A percentile compares a stretch with the other conserved stretches of the same genome.
These are phyloP conservation scores for Amphipoea oculea DNA, from an alignment of 2,888 invertebrate genomes.

Conservation along the genomic window DNA sequence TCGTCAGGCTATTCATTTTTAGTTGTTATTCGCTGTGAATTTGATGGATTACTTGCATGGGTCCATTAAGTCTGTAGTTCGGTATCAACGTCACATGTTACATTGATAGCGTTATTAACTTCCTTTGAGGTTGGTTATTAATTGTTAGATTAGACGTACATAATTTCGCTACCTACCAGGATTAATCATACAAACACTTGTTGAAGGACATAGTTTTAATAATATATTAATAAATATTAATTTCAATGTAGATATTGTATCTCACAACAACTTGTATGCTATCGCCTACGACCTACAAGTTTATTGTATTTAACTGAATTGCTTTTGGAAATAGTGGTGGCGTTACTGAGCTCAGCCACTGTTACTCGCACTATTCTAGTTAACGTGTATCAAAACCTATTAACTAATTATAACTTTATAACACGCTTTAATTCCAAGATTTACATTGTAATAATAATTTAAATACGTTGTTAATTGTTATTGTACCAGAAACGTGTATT, in stretches of 20 bases:
- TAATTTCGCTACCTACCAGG: constrained; percentile 19
- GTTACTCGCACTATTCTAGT: constrained; percentile 26
- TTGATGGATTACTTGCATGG: constrained; percentile 62
- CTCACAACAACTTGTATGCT: constrained; percentile 4
- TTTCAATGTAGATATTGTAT: neutral
- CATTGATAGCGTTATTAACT: constrained; percentile 34
- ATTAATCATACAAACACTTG: constrained; percentile 15
- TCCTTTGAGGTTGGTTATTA: constrained; percentile 45
- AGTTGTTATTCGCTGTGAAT: constrained; percentile 61
- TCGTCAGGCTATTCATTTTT: constrained; percentile 60
- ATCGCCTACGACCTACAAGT: constrained; percentile 1
- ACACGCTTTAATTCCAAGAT: constrained; percentile 37
- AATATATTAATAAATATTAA: neutral
- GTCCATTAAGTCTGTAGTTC: constrained; percentile 57
- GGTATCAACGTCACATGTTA: constrained; percentile 47
- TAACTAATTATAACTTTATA: constrained; percentile 19
- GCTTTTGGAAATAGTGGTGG: constrained; percentile 13
- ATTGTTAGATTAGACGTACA: constrained; percentile 23
- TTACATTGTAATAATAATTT: constrained; percentile 22
- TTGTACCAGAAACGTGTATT: constrained; percentile 13
- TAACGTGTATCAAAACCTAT: neutral
- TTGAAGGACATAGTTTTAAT: constrained; percentile 17
- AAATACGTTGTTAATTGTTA: constrained; percentile 33
- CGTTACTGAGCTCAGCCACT: neutral
- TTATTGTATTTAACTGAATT: constrained; percentile 21